Conservation (phyloP, 2,797 vertebrate genomes). For the Gila robusta region DNA sequence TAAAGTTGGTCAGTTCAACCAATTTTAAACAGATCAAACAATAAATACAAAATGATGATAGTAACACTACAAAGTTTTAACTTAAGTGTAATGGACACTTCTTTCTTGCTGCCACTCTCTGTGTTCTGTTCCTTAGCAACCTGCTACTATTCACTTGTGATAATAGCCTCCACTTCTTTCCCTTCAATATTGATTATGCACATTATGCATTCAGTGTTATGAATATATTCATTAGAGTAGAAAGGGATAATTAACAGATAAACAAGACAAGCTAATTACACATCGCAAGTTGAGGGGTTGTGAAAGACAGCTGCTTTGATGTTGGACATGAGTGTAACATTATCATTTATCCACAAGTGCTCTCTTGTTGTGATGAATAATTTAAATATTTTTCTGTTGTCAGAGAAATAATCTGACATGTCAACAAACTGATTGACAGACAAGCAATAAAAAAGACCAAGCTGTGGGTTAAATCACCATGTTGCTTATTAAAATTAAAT, state of each 20-base stretch:
- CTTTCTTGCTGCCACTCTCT: constrained; percentile 61
- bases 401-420: constrained; percentile 18
- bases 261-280: constrained; percentile 71
- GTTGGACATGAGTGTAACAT: constrained; percentile 62
- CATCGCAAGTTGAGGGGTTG: constrained; percentile 57
- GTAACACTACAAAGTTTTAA: constrained; percentile 40
- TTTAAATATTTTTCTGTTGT: constrained; percentile 26
- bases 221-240: constrained; percentile 78
- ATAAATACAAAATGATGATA: constrained; percentile 47
- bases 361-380: constrained; percentile 61
- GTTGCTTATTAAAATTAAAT: neutral
- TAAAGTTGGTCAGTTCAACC: constrained; percentile 67
- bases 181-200: constrained; percentile 66
- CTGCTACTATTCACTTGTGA: constrained; percentile 76
- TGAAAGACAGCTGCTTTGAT: constrained; percentile 68
- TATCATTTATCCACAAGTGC: constrained; percentile 65
- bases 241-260: constrained; percentile 75
- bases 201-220: constrained; percentile 75
- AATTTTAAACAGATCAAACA: constrained; percentile 35
- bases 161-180: constrained; percentile 71
- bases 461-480: neutral
- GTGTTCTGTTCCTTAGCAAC: constrained; percentile 82
- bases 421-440: constrained; percentile 41
- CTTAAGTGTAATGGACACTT: constrained; percentile 66
- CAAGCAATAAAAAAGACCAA: neutral